These are phyloP conservation scores for Champsocephalus esox DNA, from an alignment of 2,797 vertebrate species.

Conservation along the genomic window DNA sequence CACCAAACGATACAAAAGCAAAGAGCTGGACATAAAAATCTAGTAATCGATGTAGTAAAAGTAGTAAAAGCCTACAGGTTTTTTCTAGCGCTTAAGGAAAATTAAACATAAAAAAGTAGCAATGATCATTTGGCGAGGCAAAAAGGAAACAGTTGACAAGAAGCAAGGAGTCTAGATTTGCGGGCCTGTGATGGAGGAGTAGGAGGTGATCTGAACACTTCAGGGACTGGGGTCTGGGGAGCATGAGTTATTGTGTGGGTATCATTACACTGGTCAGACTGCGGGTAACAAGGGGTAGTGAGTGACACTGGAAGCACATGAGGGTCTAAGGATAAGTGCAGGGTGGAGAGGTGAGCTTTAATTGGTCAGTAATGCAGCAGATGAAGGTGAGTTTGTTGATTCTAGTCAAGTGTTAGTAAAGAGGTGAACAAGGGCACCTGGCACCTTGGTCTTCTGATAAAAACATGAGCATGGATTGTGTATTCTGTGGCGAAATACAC, in stretches of 20 bases:
- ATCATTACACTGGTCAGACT: slow-evolving; percentile 42
- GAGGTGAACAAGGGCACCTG: slow-evolving; percentile 19
- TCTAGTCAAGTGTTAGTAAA: slow-evolving; percentile 52
- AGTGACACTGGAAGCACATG: slow-evolving; percentile 29
- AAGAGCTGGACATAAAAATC: slow-evolving; percentile 53
- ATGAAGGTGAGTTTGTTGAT: slow-evolving; percentile 51
- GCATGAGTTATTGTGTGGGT: slow-evolving; percentile 39
- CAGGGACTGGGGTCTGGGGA: slow-evolving; percentile 37
- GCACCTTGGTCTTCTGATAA: slow-evolving; percentile 15
- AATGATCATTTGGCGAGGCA: slow-evolving; percentile 56
- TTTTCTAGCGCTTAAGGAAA: slow-evolving; percentile 29
- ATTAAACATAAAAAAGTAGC: slow-evolving; percentile 54
- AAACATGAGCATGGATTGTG: slow-evolving; percentile 38
- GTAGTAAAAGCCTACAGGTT: slow-evolving; percentile 55
- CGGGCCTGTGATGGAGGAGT: slow-evolving; percentile 57
- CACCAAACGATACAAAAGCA: slow-evolving; percentile 59
- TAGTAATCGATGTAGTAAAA: slow-evolving; percentile 45
- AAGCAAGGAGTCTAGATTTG: slow-evolving; percentile 69
- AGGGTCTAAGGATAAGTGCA: slow-evolving; percentile 30
- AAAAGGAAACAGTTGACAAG: slow-evolving; percentile 59
- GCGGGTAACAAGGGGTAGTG: slow-evolving; percentile 32
- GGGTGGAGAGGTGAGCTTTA: slow-evolving; percentile 26
- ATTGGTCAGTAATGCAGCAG: slow-evolving; percentile 47
- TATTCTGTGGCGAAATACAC: slow-evolving; percentile 17
- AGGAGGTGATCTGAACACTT: slow-evolving; percentile 54